Conservation (phyloP, 2,113 vertebrate genomes). For the Rattus rattus region DNA sequence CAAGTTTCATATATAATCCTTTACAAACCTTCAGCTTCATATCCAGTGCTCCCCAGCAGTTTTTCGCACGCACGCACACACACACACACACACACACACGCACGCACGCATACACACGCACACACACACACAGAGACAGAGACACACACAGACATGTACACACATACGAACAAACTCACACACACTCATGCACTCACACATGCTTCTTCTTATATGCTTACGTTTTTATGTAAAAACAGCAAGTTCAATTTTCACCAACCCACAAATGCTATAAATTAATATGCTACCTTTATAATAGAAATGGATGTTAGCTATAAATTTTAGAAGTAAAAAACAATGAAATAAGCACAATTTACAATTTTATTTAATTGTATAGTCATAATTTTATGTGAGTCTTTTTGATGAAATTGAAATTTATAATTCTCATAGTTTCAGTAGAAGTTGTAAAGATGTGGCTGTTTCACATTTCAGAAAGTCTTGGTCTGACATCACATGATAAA, state of each 20-base stretch:
- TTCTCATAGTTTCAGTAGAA: constrained; percentile 56
- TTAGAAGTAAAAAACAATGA: neutral
- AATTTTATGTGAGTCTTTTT: constrained; percentile 53
- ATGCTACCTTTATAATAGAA: constrained; percentile 1
- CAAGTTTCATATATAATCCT: neutral
- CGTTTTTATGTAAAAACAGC: neutral
- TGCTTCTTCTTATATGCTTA: too few species aligned
- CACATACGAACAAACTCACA: neutral
- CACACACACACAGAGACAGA: neutral
- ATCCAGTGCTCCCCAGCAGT: neutral
- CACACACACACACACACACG: neutral
- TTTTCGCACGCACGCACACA: neutral
- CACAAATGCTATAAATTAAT: neutral
- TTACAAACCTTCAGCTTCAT: neutral
- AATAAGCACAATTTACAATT: constrained; percentile 59
- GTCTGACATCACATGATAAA: neutral
- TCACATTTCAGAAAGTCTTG: constrained; percentile 52
- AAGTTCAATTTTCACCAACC: neutral
- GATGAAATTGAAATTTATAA: constrained; percentile 38
- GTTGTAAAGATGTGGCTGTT: neutral
- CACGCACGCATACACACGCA: neutral
- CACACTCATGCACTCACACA: neutral
- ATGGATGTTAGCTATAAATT: neutral
- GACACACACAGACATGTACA: neutral
- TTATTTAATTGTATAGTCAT: constrained; percentile 45